Conservation (phyloP, 1,140 invertebrate species). For the Magallana gigas region DNA sequence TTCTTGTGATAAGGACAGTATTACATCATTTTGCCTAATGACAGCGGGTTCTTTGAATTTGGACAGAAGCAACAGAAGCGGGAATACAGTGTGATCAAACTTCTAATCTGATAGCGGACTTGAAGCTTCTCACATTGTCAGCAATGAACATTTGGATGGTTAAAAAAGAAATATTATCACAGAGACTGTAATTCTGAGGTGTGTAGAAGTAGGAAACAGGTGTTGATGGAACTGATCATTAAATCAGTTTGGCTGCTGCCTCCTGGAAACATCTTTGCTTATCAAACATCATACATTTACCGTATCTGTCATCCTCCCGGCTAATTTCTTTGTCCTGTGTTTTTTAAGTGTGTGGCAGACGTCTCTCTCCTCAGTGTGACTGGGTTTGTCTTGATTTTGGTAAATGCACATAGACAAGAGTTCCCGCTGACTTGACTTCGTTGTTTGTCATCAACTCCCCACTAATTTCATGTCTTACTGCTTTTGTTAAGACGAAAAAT, state of each 20-base stretch:
- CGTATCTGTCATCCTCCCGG: slow-evolving; percentile 12
- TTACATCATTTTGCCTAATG: slow-evolving; percentile 9
- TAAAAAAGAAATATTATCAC: slow-evolving; percentile 33
- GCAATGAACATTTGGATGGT: not conserved
- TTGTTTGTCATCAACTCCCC: slow-evolving; percentile 1
- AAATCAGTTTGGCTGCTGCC: slow-evolving; percentile 32
- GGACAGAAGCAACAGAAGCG: not conserved
- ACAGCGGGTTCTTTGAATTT: slow-evolving; percentile 2
- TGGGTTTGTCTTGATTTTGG: slow-evolving; percentile 28
- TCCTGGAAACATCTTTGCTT: slow-evolving; percentile 18
- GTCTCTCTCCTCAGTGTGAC: not conserved
- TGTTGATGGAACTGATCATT: slow-evolving; percentile 25
- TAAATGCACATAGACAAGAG: not conserved
- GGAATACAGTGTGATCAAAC: not conserved
- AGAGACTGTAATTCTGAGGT: slow-evolving; percentile 21
- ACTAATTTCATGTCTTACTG: too few relatives aligned
- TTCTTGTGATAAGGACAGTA: slow-evolving; percentile 22
- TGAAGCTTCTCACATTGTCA: slow-evolving; percentile 14
- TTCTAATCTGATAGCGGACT: not conserved
- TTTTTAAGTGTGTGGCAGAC: slow-evolving; percentile 22
- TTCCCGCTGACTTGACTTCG: not conserved
- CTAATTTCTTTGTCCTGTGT: slow-evolving; percentile 30
- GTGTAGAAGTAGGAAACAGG: slow-evolving; percentile 26
- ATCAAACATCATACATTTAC: slow-evolving; percentile 35
- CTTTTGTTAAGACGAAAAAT: too few relatives aligned